Base-by-base conservation (phyloP, 1,140 invertebrate genomes). In the Microplitis mediator region DNA sequence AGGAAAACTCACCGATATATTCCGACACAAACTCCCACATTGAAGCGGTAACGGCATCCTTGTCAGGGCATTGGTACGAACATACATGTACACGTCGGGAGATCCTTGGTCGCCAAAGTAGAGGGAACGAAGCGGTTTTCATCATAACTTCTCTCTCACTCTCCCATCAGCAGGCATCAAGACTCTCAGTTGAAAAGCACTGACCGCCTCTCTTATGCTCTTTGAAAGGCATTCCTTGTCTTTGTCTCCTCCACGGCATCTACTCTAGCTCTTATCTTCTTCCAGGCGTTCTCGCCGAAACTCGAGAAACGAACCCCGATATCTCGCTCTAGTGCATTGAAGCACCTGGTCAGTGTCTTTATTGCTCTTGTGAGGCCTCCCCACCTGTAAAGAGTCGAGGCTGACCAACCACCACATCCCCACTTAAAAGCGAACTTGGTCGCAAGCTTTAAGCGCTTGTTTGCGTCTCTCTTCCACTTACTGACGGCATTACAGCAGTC, bases 191-290 rank as follows among this genome's bases (percentile, higher is more conserved):
- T 81, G 74, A 79, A 78, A 75, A 77, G 77, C 77, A 73, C 77
- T 80, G 76, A 75, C 76, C 76, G 75, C 80, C 80, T 81, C 80
- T 74, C 79, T 82, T 75, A 74, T 74, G 74, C 79, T 75, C 69
- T 58, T 72, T 52, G 45, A 52, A 67, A n/a, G 50, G 35, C 11
- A 67, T 67, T 67, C 32, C 3, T 34, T 31, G 65, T 67, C 65
- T 67, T 50, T 54, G 39, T 67, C 65, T 6, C 11, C 13, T 4
- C 1, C 31, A 36, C 9, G 14, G 62, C n/a, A 16, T 4, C 39
- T 8, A 5, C 60, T 35, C 32, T 36, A 65, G 34, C 23, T 35
- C 64, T 16, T 34, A 45, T 65, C 61, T 52, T 16, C 63, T 58
- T 39, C 9, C 34, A 50, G 39, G 50, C 11, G 51, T 60, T 13